Conservation (phyloP, 2,113 vertebrate genomes). For the Polypterus bichir region DNA sequence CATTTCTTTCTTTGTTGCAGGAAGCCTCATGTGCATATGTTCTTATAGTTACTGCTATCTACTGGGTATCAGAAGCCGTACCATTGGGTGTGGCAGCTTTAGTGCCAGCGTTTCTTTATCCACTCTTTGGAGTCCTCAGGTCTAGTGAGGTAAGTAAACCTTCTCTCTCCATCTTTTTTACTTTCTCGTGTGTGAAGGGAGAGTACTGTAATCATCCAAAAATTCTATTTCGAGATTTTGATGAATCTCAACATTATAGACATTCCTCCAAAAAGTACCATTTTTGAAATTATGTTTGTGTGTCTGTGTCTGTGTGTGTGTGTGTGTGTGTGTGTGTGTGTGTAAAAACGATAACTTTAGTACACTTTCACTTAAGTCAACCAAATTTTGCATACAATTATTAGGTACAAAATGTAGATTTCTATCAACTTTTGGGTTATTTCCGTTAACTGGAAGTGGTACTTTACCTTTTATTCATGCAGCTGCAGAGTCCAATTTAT, state of each 20-base stretch:
- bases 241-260: too few species aligned
- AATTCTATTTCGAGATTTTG: too few species aligned
- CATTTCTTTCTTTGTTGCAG: constrained; percentile 33
- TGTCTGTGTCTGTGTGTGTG: constrained; percentile 12
- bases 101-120: constrained; percentile 91
- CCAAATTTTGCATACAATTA: too few species aligned
- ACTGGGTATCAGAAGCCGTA: constrained; percentile 91
- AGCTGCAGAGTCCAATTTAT: too few species aligned
- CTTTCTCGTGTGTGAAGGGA: too few species aligned
- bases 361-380: too few species aligned
- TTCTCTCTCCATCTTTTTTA: too few species aligned
- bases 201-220: too few species aligned
- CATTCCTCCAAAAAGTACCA: neutral
- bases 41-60: constrained; percentile 79
- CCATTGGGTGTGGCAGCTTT: constrained; percentile 88
- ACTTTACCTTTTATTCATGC: too few species aligned
- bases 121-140: constrained; percentile 88
- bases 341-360: constrained; percentile 5
- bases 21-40: constrained; percentile 90
- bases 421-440: too few species aligned
- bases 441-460: too few species aligned
- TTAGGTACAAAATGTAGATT: too few species aligned
- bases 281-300: neutral
- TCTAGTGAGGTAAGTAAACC: constrained; percentile 81
- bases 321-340: constrained; percentile 10